Evolutionary conservation across 2,113 vertebrate species (phyloP).

Genomic region (Muntiacus reevesi): DNA sequence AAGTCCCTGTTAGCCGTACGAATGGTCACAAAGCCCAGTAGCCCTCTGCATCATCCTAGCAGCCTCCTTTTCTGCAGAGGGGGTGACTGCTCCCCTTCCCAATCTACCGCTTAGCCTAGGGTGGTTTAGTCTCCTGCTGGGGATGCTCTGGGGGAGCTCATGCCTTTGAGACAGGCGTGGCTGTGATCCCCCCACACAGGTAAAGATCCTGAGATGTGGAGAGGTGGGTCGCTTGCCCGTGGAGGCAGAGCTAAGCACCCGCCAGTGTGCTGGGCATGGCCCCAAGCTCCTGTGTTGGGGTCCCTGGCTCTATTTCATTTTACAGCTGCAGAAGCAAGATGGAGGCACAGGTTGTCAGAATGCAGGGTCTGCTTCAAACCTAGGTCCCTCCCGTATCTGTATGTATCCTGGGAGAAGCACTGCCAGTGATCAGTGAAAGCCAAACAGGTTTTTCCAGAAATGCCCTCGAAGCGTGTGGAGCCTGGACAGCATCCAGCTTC

Average conservation of each 20-base stretch:
- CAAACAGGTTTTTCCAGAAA: not conserved
- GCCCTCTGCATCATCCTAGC: not conserved
- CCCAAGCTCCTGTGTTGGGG: too few relatives aligned
- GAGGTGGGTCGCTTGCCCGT: accelerated
- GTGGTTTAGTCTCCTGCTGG: not conserved
- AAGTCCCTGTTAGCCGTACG: accelerated
- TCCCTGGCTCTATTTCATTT: accelerated
- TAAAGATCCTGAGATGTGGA: not conserved
- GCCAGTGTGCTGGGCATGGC: not conserved
- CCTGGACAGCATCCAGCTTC: not conserved
- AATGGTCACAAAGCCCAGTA: not conserved
- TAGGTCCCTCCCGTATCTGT: not conserved
- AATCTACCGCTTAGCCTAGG: not conserved
- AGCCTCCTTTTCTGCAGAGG: too few relatives aligned
- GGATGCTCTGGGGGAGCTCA: not conserved
- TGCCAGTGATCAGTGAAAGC: not conserved
- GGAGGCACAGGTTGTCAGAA: not conserved
- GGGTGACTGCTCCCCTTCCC: not conserved
- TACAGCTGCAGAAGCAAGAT: accelerated
- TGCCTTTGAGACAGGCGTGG: not conserved
- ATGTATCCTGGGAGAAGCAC: not conserved
- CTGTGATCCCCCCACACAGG: not conserved
- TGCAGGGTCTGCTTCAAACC: not conserved
- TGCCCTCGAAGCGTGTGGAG: not conserved
- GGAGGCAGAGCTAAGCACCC: accelerated